A percentile compares a stretch with the other conserved stretches of the same genome.
Evolutionary conservation across 2,113 vertebrate species (phyloP).

Genomic region (Calyptomena viridis): DNA sequence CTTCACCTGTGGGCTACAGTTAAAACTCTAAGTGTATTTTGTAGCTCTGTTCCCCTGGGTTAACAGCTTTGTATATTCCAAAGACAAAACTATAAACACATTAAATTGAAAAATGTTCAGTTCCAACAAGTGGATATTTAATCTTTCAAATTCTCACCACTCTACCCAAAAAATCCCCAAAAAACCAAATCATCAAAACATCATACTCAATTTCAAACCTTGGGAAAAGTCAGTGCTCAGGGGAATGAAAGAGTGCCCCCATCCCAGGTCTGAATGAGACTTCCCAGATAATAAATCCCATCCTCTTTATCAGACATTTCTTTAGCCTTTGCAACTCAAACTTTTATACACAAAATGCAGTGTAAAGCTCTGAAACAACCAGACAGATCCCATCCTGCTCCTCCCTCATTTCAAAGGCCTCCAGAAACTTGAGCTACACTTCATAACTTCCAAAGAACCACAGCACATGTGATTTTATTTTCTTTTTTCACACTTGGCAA

Average conservation of each 20-base stretch:
- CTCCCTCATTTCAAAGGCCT: neutral
- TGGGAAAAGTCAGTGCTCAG: neutral
- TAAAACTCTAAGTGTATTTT: neutral
- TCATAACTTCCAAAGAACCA: neutral
- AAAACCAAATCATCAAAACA: neutral
- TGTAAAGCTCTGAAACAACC: neutral
- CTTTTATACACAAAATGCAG: neutral
- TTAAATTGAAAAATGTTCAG: neutral
- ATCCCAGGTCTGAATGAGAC: neutral
- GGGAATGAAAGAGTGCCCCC: neutral
- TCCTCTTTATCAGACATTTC: neutral
- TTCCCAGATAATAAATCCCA: neutral
- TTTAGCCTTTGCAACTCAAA: neutral
- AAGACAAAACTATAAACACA: neutral
- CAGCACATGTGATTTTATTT: neutral
- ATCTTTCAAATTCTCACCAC: neutral
- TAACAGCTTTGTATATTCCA: neutral
- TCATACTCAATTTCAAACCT: neutral
- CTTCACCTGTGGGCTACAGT: neutral
- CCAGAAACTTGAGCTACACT: neutral
- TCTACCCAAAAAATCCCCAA: neutral
- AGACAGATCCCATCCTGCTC: neutral
- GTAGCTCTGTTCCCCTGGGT: neutral
- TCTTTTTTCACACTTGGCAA: neutral
- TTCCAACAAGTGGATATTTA: neutral